Evolutionary conservation across 2,797 vertebrate genomes (phyloP).

Genomic region (Brachymystax lenok): DNA sequence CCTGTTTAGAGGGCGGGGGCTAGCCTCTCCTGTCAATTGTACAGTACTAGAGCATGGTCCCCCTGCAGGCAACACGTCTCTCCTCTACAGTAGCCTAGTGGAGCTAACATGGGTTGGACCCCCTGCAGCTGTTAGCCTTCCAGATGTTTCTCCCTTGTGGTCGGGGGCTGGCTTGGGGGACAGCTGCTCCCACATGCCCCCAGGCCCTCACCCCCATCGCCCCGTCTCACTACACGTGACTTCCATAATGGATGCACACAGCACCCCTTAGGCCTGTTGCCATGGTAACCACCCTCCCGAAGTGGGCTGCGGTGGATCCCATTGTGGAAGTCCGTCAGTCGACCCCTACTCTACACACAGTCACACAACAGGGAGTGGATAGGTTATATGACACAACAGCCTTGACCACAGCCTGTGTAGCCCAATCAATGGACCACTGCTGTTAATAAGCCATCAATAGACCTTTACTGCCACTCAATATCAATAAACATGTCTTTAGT

Average conservation of each 20-base stretch:
- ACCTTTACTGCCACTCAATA: constrained; percentile 8
- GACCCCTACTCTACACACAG: constrained; percentile 42
- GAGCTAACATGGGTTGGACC: neutral
- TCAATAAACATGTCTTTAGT: constrained; percentile 8
- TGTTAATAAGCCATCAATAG: constrained; percentile 44
- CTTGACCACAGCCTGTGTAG: neutral
- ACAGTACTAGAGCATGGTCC: neutral
- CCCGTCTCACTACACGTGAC: constrained; percentile 56
- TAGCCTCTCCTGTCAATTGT: too few species aligned
- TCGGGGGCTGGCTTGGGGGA: constrained; percentile 36
- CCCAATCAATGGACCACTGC: constrained; percentile 9
- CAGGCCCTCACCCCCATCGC: constrained; percentile 23
- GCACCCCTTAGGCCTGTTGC: constrained; percentile 54
- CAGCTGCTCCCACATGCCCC: constrained; percentile 57
- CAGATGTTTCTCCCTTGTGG: constrained; percentile 55
- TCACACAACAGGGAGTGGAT: constrained; percentile 32
- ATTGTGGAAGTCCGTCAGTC: constrained; percentile 33
- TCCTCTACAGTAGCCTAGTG: neutral
- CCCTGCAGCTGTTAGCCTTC: constrained; percentile 33
- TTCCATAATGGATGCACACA: constrained; percentile 63
- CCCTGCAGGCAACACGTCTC: neutral
- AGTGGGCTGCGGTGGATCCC: constrained; percentile 51
- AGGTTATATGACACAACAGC: constrained; percentile 30
- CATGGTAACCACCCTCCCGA: constrained; percentile 64
- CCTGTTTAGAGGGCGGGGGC: neutral